Evolutionary conservation across 2,113 vertebrate genomes (phyloP).

Genomic region (Aphyosemion australe): DNA sequence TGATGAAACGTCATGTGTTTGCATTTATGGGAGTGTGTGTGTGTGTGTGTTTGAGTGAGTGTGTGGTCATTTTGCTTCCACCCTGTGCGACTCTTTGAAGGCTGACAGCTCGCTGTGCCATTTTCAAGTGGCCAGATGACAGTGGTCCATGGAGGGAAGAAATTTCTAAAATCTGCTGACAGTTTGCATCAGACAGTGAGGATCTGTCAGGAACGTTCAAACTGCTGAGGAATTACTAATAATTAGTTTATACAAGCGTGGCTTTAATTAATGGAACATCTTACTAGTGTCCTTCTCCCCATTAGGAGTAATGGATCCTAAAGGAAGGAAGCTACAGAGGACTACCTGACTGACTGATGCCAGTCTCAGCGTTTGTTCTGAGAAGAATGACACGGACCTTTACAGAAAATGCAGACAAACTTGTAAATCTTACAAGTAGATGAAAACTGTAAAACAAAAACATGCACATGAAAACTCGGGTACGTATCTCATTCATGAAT

Average conservation of each 20-base stretch:
- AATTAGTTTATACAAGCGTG: slow-evolving; percentile 28
- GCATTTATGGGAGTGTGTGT: slow-evolving; percentile 5
- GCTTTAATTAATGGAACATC: slow-evolving; percentile 55
- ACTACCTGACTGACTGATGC: slow-evolving; percentile 57
- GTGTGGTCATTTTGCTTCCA: slow-evolving; percentile 29
- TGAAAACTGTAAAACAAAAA: no score
- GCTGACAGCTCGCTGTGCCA: slow-evolving; percentile 56
- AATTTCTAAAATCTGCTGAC: slow-evolving; percentile 13
- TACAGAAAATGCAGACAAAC: no score
- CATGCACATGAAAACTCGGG: no score
- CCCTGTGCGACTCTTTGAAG: slow-evolving; percentile 41
- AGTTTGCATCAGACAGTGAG: slow-evolving; percentile 38
- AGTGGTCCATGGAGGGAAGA: slow-evolving; percentile 22
- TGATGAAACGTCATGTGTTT: slow-evolving; percentile 49
- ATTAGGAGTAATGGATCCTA: slow-evolving; percentile 63
- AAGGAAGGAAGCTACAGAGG: slow-evolving; percentile 35
- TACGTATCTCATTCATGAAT: no score
- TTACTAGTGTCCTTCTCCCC: slow-evolving; percentile 55
- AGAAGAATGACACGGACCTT: neutral
- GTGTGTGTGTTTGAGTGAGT: slow-evolving; percentile 3
- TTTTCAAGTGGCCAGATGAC: slow-evolving; percentile 50
- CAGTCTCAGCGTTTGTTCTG: slow-evolving; percentile 28
- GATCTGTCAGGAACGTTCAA: slow-evolving; percentile 27
- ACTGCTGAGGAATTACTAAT: slow-evolving; percentile 33
- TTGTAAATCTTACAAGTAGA: no score